These are phyloP conservation scores for Drosophila navojoa DNA, from an alignment of 1,140 invertebrate genomes.

Conservation along the genomic window DNA sequence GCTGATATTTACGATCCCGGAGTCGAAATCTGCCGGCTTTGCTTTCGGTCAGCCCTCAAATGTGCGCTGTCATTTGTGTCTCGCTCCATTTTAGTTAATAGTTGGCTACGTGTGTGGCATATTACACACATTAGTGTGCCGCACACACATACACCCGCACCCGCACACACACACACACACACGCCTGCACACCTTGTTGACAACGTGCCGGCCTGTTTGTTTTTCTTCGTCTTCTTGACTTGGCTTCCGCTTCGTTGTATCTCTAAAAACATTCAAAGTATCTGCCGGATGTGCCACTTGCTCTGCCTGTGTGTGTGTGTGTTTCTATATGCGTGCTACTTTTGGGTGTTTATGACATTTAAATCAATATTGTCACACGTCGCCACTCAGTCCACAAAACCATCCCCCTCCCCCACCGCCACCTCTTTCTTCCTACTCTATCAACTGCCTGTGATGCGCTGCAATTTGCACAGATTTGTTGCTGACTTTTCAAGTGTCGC, in stretches of 20 bases:
- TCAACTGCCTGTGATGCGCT: conserved; percentile 20
- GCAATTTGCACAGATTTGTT: conserved; percentile 74
- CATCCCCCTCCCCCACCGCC: neutral
- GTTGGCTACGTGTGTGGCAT: conserved; percentile 78
- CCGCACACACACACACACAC: conserved; percentile 2
- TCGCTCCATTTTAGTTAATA: conserved; percentile 74
- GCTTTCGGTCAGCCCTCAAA: conserved; percentile 40
- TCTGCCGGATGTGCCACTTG: conserved; percentile 77
- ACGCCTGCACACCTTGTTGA: conserved; percentile 26
- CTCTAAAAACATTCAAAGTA: conserved; percentile 72
- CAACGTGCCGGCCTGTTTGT: conserved; percentile 50
- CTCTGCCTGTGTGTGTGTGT: conserved; percentile 9
- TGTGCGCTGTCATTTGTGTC: conserved; percentile 45
- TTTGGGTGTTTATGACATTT: conserved; percentile 79
- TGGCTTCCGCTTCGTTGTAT: conserved; percentile 70
- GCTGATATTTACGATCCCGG: conserved; percentile 50
- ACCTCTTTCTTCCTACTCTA: neutral
- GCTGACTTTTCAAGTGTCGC: conserved; percentile 58
- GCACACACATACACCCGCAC: conserved; percentile 13
- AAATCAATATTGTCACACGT: conserved; percentile 77
- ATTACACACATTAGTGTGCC: conserved; percentile 63
- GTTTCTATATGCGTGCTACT: conserved; percentile 48
- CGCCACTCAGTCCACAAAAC: conserved; percentile 5
- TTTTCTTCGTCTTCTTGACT: conserved; percentile 61
- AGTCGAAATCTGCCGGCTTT: conserved; percentile 47